Evolutionary conservation across 1,140 invertebrate species (phyloP), one percentile per base, ranked within the genome.

Genomic region (Epicauta chinensis): DNA sequence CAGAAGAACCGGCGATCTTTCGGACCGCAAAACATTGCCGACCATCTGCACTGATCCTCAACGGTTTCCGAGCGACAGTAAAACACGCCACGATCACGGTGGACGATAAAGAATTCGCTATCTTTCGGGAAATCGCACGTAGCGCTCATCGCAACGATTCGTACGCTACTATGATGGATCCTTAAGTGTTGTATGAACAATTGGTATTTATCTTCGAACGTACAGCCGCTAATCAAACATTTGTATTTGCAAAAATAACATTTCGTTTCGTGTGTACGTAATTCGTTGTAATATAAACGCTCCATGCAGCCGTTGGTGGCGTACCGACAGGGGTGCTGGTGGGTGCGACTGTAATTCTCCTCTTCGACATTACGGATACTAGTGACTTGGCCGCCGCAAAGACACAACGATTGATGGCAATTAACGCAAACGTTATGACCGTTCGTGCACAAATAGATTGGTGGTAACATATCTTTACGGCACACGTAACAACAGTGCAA

Each of bases 241-340:
- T 44, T 54, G 42, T 66, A 67, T 3, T 43, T 45, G 31, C 59
- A 67, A 45, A 59, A 66, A 3, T 39, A 51, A 38, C 65, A 67
- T n/a, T 61, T 56, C 10, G 45, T 48, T 38, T 67, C 63, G 51
- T 67, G 65, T 2, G 45, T 51, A 6, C 51, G 38, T 3, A 67
- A 58, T 32, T 64, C 55, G 16, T 53, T 52, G 52, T 56, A 64
- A 4, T 49, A 35, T 10, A 56, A 39, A 12, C 49, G 59, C 43
- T 63, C 53, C 7, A 31, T 51, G 29, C 65, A 67, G 2, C 65
- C 65, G 13, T 56, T 48, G 5, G 46, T 44, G 12, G 50, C 42
- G 41, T 66, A 64, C 16, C 53, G 51, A 40, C 65, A 67, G 7
- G 42, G 38, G 44, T 64, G 55, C 7, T 48, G 14, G 23, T 56